Base-by-base conservation (phyloP, 2,797 vertebrate species). In the Poecile montanus region DNA sequence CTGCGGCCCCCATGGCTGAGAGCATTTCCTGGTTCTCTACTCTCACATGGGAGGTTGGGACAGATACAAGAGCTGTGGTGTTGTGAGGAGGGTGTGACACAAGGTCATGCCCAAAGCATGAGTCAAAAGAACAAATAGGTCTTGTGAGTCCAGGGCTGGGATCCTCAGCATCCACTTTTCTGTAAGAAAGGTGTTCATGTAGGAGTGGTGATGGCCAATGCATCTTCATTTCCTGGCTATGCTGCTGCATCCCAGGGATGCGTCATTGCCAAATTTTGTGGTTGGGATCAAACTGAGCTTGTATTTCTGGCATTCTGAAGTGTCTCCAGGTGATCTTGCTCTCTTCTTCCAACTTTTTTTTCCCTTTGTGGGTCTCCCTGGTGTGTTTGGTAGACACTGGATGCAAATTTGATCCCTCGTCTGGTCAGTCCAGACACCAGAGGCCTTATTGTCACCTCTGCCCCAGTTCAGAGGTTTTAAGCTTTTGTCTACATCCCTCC, bases 31-130 rank as follows among this genome's bases (percentile, higher is more conserved):
- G 21, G 26, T n/a, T 67, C 45, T 93, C 54, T 44, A 1, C 6
- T 27, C 29, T 29, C 30, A 13, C 0, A 1, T 1, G 0, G 3
- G 38, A 58, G 32, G 7, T 22, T 83, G 54, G 14, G 40, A 45
- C 44, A 65, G 54, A 47, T 36, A 19, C 16, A 65, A 29, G n/a
- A 51, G 54, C 48, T 47, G 29, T 7, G 0, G 0, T 40, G 7
- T n/a, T 56, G 23, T 48, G 62, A 40, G 23, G 19, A 25, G 5
- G 61, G 45, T 2, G 1, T 53, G 68, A 38, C 27, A 45, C n/a
- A 82, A 50, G 22, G 45, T 73, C 18, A 16, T 11, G 17, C 14
- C 47, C 72, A 74, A 61, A 45, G 30, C 30, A 17, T 27, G 36
- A 75, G 23, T 67, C 65, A 53, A 57, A 92, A 74, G 54, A 56